These are phyloP conservation scores for Drosophila athabasca DNA, from an alignment of 1,140 invertebrate species.

Conservation along the genomic window DNA sequence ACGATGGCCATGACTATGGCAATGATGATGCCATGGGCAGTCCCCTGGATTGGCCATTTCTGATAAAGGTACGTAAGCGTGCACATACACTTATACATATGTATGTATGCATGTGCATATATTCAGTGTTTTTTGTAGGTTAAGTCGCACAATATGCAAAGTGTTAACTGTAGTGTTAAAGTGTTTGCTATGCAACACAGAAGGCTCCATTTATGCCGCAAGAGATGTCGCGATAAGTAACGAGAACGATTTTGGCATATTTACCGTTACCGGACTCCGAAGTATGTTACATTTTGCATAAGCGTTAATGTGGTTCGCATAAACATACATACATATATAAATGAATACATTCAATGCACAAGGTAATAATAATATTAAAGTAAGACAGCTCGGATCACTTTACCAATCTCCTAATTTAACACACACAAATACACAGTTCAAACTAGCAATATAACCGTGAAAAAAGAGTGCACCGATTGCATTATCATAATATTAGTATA, in stretches of 20 bases:
- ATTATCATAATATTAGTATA: neutral
- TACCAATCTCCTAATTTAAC: no score
- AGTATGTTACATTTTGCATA: no score
- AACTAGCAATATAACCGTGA: neutral
- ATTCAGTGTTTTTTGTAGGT: slow-evolving; percentile 43
- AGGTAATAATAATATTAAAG: no score
- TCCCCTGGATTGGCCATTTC: slow-evolving; percentile 76
- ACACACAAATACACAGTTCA: no score
- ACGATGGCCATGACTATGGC: slow-evolving; percentile 65
- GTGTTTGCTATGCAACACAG: slow-evolving; percentile 51
- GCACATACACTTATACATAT: slow-evolving; percentile 20
- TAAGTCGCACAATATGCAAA: slow-evolving; percentile 58
- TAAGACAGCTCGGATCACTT: no score
- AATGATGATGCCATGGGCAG: slow-evolving; percentile 62
- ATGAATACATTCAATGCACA: neutral
- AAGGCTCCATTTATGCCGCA: slow-evolving; percentile 18
- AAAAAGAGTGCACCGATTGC: neutral
- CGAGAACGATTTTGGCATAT: no score
- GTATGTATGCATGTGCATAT: no score
- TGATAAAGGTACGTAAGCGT: slow-evolving; percentile 75
- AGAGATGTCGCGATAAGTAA: neutral
- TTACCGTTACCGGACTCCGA: no score
- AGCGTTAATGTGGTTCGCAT: no score
- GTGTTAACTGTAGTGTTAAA: slow-evolving; percentile 42
- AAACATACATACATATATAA: no score